A percentile compares a stretch with the other conserved stretches of the same genome.
These are phyloP conservation scores for Neogobius melanostomus DNA, from an alignment of 2,113 vertebrate species.

Conservation along the genomic window DNA sequence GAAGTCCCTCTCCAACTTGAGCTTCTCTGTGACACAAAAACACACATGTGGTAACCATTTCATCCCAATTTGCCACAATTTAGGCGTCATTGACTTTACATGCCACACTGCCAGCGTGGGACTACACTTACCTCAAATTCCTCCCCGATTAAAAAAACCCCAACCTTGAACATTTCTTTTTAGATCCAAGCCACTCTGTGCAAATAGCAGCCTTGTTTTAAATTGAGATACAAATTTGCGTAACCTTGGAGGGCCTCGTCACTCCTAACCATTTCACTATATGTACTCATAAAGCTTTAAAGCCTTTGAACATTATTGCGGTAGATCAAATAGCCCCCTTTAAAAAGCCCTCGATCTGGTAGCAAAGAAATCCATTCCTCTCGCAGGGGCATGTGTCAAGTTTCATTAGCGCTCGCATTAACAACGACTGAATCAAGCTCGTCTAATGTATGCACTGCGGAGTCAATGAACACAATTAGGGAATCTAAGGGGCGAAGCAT, in stretches of 20 bases:
- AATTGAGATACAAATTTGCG: slow-evolving; percentile 7
- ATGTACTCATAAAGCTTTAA: slow-evolving; percentile 2
- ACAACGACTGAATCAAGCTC: slow-evolving; percentile 45
- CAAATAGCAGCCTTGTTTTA: slow-evolving; percentile 6
- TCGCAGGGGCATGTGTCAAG: slow-evolving; percentile 40
- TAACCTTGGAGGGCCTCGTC: slow-evolving; percentile 3
- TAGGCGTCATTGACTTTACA: slow-evolving; percentile 22
- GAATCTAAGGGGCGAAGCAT: not conserved
- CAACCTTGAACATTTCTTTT: too few relatives aligned
- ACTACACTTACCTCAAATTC: slow-evolving; percentile 5
- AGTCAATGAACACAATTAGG: slow-evolving; percentile 45
- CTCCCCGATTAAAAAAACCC: not conserved
- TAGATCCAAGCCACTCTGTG: not conserved
- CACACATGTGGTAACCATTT: slow-evolving; percentile 22
- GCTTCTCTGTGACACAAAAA: slow-evolving; percentile 78
- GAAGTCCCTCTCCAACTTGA: slow-evolving; percentile 91
- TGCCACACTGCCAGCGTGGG: not conserved
- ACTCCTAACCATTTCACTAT: not conserved
- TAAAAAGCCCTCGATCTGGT: slow-evolving; percentile 43
- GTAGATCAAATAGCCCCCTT: slow-evolving; percentile 46
- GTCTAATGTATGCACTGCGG: slow-evolving; percentile 45
- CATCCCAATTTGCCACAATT: not conserved
- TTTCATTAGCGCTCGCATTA: slow-evolving; percentile 62
- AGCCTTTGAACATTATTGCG: slow-evolving; percentile 31
- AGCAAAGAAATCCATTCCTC: slow-evolving; percentile 58